Conservation (phyloP, 2,797 vertebrate species). For the Chlorospingus flavigularis region DNA sequence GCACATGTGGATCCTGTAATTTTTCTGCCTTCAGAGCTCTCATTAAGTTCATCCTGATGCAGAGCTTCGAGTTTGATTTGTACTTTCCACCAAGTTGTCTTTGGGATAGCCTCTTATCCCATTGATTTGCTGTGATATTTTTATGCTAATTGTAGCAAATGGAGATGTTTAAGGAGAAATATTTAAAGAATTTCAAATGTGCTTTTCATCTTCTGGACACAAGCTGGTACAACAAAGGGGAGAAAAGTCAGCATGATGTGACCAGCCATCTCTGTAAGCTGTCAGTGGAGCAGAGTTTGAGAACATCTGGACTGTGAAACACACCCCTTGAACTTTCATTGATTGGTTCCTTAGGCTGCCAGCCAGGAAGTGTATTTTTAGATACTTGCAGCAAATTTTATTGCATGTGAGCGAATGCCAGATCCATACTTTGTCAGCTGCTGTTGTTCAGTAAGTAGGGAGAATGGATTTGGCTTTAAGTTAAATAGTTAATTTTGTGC, state of each 20-base stretch:
- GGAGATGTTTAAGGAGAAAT: not conserved
- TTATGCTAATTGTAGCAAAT: not conserved
- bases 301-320: slow-evolving; percentile 55
- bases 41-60: not conserved
- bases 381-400: slow-evolving; percentile 48
- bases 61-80: not conserved
- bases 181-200: not conserved
- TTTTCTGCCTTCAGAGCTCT: not conserved
- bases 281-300: not conserved
- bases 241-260: not conserved
- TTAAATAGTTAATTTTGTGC: slow-evolving; percentile 19
- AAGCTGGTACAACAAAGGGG: not conserved
- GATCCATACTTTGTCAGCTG: slow-evolving; percentile 23
- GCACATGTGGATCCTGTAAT: not conserved
- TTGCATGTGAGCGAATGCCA: not conserved
- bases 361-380: slow-evolving; percentile 51
- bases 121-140: not conserved
- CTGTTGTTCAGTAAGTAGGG: not conserved
- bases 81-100: not conserved
- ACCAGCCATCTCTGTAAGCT: not conserved
- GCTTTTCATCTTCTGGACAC: not conserved
- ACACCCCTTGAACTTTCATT: slow-evolving; percentile 53
- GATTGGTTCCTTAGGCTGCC: slow-evolving; percentile 30
- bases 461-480: not conserved
- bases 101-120: not conserved